Evolutionary conservation across 2,797 vertebrate genomes (phyloP), one percentile per base, ranked within the genome.

Genomic region (Schizopygopsis malacanthus): DNA sequence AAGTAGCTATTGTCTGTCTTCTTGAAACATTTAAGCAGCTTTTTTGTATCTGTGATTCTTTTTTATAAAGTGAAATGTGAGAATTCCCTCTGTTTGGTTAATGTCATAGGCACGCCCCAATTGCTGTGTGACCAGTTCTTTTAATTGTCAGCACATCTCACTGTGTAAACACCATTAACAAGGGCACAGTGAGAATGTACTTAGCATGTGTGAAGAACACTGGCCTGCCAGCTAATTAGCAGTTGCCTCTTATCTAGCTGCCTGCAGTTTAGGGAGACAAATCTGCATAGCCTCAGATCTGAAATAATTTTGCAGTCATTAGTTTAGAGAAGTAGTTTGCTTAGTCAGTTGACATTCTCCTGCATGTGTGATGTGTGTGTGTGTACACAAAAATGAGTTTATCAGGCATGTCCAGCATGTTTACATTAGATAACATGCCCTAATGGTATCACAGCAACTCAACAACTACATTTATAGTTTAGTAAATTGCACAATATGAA

Each of bases 151-250:
- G 52, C 78, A 43, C 67, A 18, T 69, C 28, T 73, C 18, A 22
- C 52, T 18, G 2, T 11, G 59, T 86, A 79, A 20, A 59, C 56
- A 18, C 25, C 37, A 79, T 79, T n/a, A 83, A 16, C 13, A 8
- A 75, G 81, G 76, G 33, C 71, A 72, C 71, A 43, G 77, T 39
- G 28, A 88, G n/a, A 86, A 86, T 85, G 70, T 47, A 20, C 54
- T 80, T 33, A 84, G 73, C 67, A 20, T 75, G 83, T 82, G 56
- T 84, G 78, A 85, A 65, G 77, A 10, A 59, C 25, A 52, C 63
- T 76, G 63, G 25, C 10, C 15, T 65, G 54, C n/a, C 33, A 82
- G 45, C 16, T 89, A 41, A 47, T 65, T 73, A 20, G 39, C 18
- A 16, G 10, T 76, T n/a, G 16, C 63, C 45, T 65, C 52, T 79